A percentile compares a stretch with the other conserved stretches of the same genome.
phyloP scores from a whole-genome alignment of 2,113 vertebrate genomes.

The cattle (Bos taurus) region ARS-UCD2.0 NC_037337.1:34755001-34755500 shows the following conservation, averaged over 20 bases:
- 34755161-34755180: not conserved
- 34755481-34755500: not conserved
- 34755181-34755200: slow-evolving; percentile 19
- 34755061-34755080: not conserved
- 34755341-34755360: slow-evolving; percentile 43
- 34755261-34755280: slow-evolving; percentile 16
- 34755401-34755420: not conserved
- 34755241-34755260: slow-evolving; percentile 35
- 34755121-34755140: not conserved
- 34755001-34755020: not conserved
- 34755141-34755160: slow-evolving; percentile 34
- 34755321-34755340: slow-evolving; percentile 7
- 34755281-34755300: slow-evolving; percentile 16
- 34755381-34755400: not conserved
- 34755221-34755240: slow-evolving; percentile 50
- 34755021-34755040: not conserved
- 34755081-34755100: slow-evolving; percentile 22
- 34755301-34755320: slow-evolving; percentile 43
- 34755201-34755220: slow-evolving; percentile 13
- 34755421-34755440: not conserved
- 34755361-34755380: not conserved
- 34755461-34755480: not conserved
- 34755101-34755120: not conserved
- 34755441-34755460: not conserved
- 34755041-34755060: not conserved